Evolutionary conservation across 2,888 invertebrate genomes (phyloP), one percentile per base, ranked within the genome.

Genomic region (Agrotis ipsilon): DNA sequence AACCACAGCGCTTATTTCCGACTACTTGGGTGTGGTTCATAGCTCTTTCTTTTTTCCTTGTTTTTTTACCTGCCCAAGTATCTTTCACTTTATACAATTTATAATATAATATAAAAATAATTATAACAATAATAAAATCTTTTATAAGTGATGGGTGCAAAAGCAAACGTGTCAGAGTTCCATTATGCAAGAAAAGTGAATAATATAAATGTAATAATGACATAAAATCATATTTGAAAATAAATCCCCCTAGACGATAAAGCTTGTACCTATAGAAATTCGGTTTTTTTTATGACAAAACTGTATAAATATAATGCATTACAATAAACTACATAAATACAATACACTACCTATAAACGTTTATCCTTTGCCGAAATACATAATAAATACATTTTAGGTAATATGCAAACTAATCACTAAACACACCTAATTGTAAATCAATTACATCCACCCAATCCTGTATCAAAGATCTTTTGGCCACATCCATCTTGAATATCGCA

Each of bases 381-480:
- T 68, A 62, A 18, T 21, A 57, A 6, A 32, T 55, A 55, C 11
- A 16, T n/a, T n/a, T n/a, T 16, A 43, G 69, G 63, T 49, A 64
- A 58, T 27, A 52, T 16, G 58, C 45, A 2, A 32, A 61, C 55
- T 52, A 71, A 57, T 65, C 73, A 72, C 67, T 77, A 5, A 82
- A 86, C 89, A 80, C 83, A 90, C 88, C 90, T 74, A 82, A 87
- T 67, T 86, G 72, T 54, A 83, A 79, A 83, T 87, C 87, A 82
- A 75, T 75, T 78, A 78, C 85, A 82, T 87, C 84, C 80, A 86
- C 83, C 90, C 91, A 91, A 45, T 86, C 83, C 68, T 86, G 83
- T 73, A 86, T 85, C 78, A 87, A 64, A 51, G 81, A 77, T 67
- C 88, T 87, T 68, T 85, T 87, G 76, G 84, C 81, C 75, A 87